Percentiles rank a stretch among this genome's conserved stretches.
phyloP scores from a whole-genome alignment of 2,888 invertebrate species.

The Ichneumon xanthorius region DNA sequence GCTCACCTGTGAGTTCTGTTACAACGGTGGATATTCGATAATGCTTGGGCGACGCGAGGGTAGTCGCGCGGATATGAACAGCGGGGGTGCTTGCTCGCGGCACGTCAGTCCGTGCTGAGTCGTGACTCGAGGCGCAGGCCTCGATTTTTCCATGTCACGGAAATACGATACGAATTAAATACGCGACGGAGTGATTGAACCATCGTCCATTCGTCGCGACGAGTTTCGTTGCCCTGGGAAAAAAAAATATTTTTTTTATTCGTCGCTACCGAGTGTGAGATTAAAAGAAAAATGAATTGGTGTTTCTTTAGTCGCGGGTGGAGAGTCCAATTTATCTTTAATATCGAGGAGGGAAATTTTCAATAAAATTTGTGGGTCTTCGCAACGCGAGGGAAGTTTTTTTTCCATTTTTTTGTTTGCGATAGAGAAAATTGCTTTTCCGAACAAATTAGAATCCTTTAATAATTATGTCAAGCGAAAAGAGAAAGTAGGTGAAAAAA shows the following conservation, averaged over 20 bases:
- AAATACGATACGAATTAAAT: slow-evolving; percentile 30
- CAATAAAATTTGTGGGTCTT: background rate
- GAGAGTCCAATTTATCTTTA: background rate
- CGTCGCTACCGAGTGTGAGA: background rate
- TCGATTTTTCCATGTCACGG: slow-evolving; percentile 50
- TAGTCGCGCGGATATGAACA: slow-evolving; percentile 67
- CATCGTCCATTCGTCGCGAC: background rate
- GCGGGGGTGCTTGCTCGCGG: slow-evolving; percentile 73
- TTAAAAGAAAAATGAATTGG: background rate
- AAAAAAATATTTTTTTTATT: background rate
- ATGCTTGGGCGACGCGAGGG: slow-evolving; percentile 72
- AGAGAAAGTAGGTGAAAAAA: background rate
- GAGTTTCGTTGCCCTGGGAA: background rate
- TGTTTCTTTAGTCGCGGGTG: background rate
- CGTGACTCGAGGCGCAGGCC: slow-evolving; percentile 80
- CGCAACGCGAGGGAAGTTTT: background rate
- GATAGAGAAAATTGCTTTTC: background rate
- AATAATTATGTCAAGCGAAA: background rate
- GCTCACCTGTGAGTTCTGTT: slow-evolving; percentile 30
- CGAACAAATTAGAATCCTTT: background rate
- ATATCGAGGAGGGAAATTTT: background rate
- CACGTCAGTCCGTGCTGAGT: slow-evolving; percentile 82
- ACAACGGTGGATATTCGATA: slow-evolving; percentile 71
- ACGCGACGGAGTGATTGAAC: slow-evolving; percentile 50
- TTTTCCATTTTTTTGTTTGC: background rate